These are phyloP conservation scores for Temnothorax unifasciatus DNA, from an alignment of 2,888 invertebrate genomes.

Conservation along the genomic window DNA sequence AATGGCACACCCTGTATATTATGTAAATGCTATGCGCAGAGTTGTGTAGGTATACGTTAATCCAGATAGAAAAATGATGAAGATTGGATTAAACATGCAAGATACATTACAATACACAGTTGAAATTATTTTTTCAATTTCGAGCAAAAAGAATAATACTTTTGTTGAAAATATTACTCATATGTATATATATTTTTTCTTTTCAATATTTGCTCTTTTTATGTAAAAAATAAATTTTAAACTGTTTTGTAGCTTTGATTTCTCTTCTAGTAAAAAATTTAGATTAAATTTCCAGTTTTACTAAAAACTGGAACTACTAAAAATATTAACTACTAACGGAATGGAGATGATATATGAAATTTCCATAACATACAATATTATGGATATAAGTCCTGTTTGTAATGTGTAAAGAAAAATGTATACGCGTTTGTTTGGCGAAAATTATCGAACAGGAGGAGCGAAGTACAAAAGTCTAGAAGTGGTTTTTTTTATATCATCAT, in stretches of 20 bases:
- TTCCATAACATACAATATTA: neutral
- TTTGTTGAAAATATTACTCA: neutral
- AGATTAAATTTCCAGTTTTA: neutral
- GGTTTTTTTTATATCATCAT: slow-evolving; percentile 78
- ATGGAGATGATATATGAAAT: neutral
- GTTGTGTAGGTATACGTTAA: neutral
- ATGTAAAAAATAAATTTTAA: neutral
- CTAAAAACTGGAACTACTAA: neutral
- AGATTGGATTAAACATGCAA: neutral
- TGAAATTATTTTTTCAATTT: neutral
- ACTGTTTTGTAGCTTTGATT: neutral
- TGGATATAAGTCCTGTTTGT: neutral
- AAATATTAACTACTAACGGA: neutral
- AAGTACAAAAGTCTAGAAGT: slow-evolving; percentile 39
- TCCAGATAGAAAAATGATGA: neutral
- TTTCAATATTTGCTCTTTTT: neutral
- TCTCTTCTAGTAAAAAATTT: neutral
- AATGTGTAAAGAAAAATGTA: neutral
- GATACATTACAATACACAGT: neutral
- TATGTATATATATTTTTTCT: neutral
- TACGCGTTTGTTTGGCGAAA: neutral
- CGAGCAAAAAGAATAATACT: neutral
- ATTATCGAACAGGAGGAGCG: slow-evolving; percentile 39
- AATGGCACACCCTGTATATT: neutral
- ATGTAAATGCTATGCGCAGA: neutral